Conservation (phyloP, 2,797 vertebrate species). For the Brachyrhaphis roseni region DNA sequence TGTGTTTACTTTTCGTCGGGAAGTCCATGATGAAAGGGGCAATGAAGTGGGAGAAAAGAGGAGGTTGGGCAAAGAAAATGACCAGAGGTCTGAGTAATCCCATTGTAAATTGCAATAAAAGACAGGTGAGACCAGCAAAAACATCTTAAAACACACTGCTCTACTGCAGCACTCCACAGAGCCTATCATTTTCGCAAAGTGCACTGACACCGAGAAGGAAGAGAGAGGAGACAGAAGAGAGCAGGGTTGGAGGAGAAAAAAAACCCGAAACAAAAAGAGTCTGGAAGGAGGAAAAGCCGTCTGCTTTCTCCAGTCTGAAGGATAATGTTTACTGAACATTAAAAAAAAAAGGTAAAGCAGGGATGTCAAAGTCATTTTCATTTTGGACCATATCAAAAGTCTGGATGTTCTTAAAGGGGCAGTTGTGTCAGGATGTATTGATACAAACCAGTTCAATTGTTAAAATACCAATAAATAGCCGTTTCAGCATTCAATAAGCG, state of each 20-base stretch:
- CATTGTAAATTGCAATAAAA: constrained; percentile 56
- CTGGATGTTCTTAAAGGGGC: too few species aligned
- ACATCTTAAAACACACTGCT: constrained; percentile 42
- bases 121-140: constrained; percentile 48
- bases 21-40: constrained; percentile 30
- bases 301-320: neutral
- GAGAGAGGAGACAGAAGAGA: constrained; percentile 28
- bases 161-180: constrained; percentile 51
- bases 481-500: too few species aligned
- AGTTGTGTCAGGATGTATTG: too few species aligned
- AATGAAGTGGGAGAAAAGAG: constrained; percentile 8
- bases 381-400: too few species aligned
- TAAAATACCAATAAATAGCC: too few species aligned
- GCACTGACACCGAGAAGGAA: constrained; percentile 30
- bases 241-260: constrained; percentile 20
- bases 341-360: neutral
- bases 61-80: constrained; percentile 28
- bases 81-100: constrained; percentile 60
- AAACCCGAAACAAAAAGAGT: neutral
- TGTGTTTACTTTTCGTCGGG: constrained; percentile 10
- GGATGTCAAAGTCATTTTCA: too few species aligned
- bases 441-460: too few species aligned
- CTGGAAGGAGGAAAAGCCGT: neutral
- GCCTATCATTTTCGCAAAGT: constrained; percentile 58
- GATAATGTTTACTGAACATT: neutral